Conservation (phyloP, 2,888 invertebrate genomes). For the Sarcophaga rosellei region DNA sequence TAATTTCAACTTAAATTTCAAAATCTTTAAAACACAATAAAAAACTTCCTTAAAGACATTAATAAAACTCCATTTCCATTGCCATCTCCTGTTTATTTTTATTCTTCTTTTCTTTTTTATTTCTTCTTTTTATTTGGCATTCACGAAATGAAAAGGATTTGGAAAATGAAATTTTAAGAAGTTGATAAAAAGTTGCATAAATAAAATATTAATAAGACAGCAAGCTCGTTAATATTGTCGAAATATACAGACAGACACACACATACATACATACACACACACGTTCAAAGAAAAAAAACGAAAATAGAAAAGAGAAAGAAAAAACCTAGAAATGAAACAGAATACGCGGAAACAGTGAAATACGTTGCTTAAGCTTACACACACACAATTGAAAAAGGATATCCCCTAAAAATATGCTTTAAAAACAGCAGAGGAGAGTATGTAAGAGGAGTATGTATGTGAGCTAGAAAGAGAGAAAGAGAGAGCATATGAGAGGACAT, state of each 20-base stretch:
- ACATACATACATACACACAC: background rate
- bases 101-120: background rate
- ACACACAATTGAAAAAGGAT: background rate
- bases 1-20: background rate
- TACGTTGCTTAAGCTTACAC: background rate
- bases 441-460: background rate
- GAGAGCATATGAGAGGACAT: too few relatives aligned
- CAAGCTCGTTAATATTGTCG: slow-evolving; percentile 25
- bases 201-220: slow-evolving; percentile 39
- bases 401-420: slow-evolving; percentile 14
- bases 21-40: background rate
- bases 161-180: slow-evolving; percentile 10
- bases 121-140: background rate
- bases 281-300: background rate
- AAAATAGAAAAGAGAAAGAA: background rate
- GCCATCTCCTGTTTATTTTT: too few relatives aligned
- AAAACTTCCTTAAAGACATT: background rate
- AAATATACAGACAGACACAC: slow-evolving; percentile 1
- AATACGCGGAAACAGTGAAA: background rate
- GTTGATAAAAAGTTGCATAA: slow-evolving; percentile 33
- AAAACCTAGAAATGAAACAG: background rate
- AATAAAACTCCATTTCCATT: too few relatives aligned
- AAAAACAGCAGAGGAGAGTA: background rate
- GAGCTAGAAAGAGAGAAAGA: too few relatives aligned
- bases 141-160: slow-evolving; percentile 4